Conservation (phyloP, 37 sponge, comb jelly and placozoan species). For the Agelas oroides region DNA sequence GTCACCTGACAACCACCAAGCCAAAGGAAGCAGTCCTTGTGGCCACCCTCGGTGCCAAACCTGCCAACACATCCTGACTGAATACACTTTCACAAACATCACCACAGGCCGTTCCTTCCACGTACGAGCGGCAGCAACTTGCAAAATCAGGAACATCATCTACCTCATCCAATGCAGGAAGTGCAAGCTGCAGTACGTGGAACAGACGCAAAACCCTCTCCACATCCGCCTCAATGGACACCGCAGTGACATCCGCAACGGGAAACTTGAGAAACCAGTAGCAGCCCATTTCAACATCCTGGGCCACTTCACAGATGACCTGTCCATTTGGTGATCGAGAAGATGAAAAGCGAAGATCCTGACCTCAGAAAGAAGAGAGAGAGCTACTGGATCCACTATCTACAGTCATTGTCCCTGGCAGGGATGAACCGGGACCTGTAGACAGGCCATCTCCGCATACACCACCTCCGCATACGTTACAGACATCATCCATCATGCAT, state of each 20-base stretch:
- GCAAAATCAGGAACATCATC: slow-evolving; percentile 1
- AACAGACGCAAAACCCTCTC: slow-evolving; percentile 1
- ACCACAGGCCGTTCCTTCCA: background rate
- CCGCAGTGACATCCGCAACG: background rate
- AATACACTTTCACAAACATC: background rate
- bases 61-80: background rate
- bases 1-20: background rate
- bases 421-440: background rate
- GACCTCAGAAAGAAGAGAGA: background rate
- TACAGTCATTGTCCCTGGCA: background rate
- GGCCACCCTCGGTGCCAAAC: background rate
- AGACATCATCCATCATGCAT: too few relatives aligned
- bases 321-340: background rate
- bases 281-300: background rate
- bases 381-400: background rate
- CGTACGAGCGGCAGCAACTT: slow-evolving; percentile 1
- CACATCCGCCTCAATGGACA: slow-evolving; percentile 13
- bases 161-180: slow-evolving; percentile 12
- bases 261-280: background rate
- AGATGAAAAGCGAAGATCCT: background rate
- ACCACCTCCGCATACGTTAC: too few relatives aligned
- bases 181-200: slow-evolving; percentile 10
- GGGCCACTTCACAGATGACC: background rate
- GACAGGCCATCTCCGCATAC: too few relatives aligned
- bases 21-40: background rate